Conservation (phyloP, 2,888 invertebrate species). For the Phytoseiulus persimilis region DNA sequence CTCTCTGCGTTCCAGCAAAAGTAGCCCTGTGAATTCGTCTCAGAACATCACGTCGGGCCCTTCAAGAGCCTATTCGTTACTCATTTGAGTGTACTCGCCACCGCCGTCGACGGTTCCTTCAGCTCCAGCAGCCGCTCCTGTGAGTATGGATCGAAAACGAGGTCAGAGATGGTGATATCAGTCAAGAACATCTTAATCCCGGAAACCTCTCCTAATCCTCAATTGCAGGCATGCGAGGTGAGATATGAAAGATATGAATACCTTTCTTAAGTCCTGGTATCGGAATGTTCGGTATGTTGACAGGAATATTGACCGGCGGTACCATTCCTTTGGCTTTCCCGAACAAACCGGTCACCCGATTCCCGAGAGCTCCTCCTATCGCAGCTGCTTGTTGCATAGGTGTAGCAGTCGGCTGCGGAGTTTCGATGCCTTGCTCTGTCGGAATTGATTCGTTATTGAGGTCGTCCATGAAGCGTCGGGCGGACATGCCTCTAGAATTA, state of each 20-base stretch:
- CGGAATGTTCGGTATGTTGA: slow-evolving; percentile 32
- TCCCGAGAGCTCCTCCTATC: slow-evolving; percentile 15
- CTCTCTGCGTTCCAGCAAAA: background rate
- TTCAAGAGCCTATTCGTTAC: background rate
- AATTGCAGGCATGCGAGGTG: too few relatives aligned
- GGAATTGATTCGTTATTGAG: background rate
- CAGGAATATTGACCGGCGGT: slow-evolving; percentile 17
- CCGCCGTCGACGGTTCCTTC: slow-evolving; percentile 26
- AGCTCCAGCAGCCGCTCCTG: slow-evolving; percentile 14
- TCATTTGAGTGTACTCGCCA: slow-evolving; percentile 33
- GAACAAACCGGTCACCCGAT: slow-evolving; percentile 29
- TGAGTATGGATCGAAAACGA: background rate
- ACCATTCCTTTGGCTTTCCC: slow-evolving; percentile 34
- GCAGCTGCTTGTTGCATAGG: slow-evolving; percentile 35
- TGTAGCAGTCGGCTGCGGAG: slow-evolving; percentile 25
- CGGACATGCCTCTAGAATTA: too few relatives aligned
- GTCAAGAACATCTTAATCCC: too few relatives aligned
- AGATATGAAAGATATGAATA: too few relatives aligned
- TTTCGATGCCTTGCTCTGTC: slow-evolving; percentile 11
- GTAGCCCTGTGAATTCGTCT: background rate
- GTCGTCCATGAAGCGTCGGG: too few relatives aligned
- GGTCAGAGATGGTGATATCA: background rate
- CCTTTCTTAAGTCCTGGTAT: slow-evolving; percentile 34
- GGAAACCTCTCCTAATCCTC: too few relatives aligned
- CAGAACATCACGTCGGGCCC: background rate